These are phyloP conservation scores for Machaerirhynchus nigripectus DNA, from an alignment of 2,113 vertebrate species.

Conservation along the genomic window DNA sequence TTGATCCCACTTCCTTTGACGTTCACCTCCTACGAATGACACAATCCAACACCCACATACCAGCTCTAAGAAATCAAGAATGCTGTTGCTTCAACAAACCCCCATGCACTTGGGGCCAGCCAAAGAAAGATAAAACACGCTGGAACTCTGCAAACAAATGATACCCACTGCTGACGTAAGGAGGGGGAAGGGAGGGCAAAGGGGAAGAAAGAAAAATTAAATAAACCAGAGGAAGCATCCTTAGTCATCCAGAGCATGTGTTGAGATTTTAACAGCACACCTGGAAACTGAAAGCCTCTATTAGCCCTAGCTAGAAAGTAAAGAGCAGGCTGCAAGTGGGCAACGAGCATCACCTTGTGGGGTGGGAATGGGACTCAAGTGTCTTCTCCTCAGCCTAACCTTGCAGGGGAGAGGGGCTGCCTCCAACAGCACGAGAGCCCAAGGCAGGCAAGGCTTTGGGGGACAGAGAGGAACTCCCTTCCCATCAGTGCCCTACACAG, in stretches of 20 bases:
- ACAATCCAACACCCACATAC: conserved; percentile 40
- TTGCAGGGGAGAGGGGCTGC: neutral
- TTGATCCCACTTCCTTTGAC: conserved; percentile 55
- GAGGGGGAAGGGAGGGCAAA: neutral
- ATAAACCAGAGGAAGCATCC: neutral
- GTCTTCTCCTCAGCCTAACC: neutral
- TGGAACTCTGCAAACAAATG: neutral
- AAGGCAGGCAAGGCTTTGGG: neutral
- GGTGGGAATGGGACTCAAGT: neutral
- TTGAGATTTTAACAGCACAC: neutral
- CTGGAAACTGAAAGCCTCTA: neutral
- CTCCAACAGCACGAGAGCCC: accelerated
- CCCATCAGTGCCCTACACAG: neutral
- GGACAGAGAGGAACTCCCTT: neutral
- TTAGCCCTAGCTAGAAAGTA: neutral
- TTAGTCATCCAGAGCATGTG: neutral
- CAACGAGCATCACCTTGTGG: accelerated
- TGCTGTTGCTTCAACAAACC: neutral
- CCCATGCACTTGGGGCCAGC: neutral
- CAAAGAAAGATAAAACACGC: conserved; percentile 11
- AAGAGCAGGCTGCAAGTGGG: neutral
- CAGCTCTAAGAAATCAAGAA: conserved; percentile 10
- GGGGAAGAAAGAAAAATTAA: neutral
- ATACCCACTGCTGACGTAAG: neutral
- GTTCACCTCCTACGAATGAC: conserved; percentile 36